Evolutionary conservation across 2,888 invertebrate genomes (phyloP), one percentile per base, ranked within the genome.

Genomic region (Glyphotaelius pellucidus): DNA sequence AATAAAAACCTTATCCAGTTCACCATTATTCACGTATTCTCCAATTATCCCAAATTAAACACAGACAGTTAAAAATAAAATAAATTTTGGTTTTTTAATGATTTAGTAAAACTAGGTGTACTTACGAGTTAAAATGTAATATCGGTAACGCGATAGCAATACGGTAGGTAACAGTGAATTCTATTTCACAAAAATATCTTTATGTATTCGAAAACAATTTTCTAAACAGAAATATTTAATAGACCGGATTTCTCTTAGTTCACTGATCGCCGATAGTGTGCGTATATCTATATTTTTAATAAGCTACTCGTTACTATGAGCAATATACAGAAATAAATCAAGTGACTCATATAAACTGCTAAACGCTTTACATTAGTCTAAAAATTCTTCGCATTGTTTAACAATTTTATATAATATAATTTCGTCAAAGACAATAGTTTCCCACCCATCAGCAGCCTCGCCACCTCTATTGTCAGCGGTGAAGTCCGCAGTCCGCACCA

Each of bases 401-500:
- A 38, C 38, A 42, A 42, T 15, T 2, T 47, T 1, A 3, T 67
- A 67, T 1, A 19, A 19, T 67, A 67, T n/a, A n/a, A n/a, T 67
- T 67, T 67, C 9, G 9, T 25, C 67, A n/a, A 79, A 89, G 79
- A 89, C 88, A 79, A 89, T 79, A 35, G 79, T 80, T 89, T 25
- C 32, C 19, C 19, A 67, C 14, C 31, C 86, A 30, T 86, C 52
- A 67, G 67, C 67, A 67, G 67, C 25, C 67, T 67, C 67, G n/a
- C 19, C 25, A 11, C 67, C 67, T 42, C 42, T 67, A 67, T 67
- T 35, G 84, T 84, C 30, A 52, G 87, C 47, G 52, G 32, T 79
- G 67, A 81, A 81, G 81, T 81, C 80, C 80, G 80, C 80, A n/a
- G n/a, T n/a, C n/a, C n/a, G n/a, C n/a, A 81, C 91, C 93, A 92